Percentiles rank a stretch among this genome's conserved stretches.
Evolutionary conservation across 2,113 vertebrate species (phyloP).

Genomic region (Malurus elegans): DNA sequence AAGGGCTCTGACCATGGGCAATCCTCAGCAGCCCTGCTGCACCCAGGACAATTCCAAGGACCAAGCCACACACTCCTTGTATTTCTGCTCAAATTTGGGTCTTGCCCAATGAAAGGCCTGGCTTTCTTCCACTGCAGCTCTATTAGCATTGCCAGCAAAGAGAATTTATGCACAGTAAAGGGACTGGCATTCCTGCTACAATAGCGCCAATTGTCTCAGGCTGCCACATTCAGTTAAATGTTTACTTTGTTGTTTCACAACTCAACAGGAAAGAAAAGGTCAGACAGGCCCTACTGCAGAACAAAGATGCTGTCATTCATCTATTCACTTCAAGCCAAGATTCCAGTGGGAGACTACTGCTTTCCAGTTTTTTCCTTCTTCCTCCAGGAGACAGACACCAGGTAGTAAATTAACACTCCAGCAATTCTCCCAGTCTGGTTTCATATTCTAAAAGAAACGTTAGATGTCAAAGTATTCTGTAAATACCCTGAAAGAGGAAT

Average conservation of each 20-base stretch:
- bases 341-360: slow-evolving; percentile 61
- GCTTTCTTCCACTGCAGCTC: slow-evolving; percentile 37
- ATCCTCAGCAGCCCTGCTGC: neutral
- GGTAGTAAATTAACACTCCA: slow-evolving; percentile 44
- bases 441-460: neutral
- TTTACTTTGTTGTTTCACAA: slow-evolving; percentile 83
- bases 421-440: neutral
- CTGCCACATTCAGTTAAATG: slow-evolving; percentile 68
- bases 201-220: slow-evolving; percentile 56
- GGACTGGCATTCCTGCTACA: slow-evolving; percentile 4
- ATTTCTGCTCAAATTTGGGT: neutral
- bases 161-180: slow-evolving; percentile 70
- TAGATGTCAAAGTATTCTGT: neutral
- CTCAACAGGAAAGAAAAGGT: slow-evolving; percentile 72
- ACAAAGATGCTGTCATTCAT: slow-evolving; percentile 51
- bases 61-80: neutral
- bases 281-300: slow-evolving; percentile 35
- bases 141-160: slow-evolving; percentile 68
- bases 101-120: slow-evolving; percentile 31
- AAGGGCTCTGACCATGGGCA: neutral
- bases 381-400: neutral
- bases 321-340: slow-evolving; percentile 49
- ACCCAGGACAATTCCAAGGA: neutral
- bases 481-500: neutral
- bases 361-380: neutral